Evolutionary conservation across 2,113 vertebrate genomes (phyloP), one percentile per base, ranked within the genome.

Genomic region (Falcunculus frontatus): DNA sequence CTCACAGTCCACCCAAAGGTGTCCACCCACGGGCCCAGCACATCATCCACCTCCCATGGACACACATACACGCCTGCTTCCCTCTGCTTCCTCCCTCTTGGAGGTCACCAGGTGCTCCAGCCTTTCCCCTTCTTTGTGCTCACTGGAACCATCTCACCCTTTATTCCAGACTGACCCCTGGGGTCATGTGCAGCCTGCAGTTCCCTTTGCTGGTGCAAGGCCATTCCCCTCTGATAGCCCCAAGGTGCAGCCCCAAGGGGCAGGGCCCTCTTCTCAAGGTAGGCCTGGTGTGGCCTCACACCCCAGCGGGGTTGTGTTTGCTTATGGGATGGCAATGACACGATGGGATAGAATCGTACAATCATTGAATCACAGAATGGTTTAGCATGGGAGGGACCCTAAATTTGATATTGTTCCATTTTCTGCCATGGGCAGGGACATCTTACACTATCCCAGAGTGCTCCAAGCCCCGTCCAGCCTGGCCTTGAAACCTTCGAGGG

Each of bases 21-120:
- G 17, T 7, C n/a, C 17, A 13, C 25, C 30, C 8, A 4, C 17
- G 0, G 0, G 0, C 22, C 16, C n/a, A 30, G 53, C 33, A 3
- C 63, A 4, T 46, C 27, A 47, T 19, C 67, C 25, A 6, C 41
- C 19, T 56, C 22, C n/a, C 22, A 4, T 5, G 35, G 64, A 23
- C 10, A 57, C 52, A 25, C 9, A 10, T 1, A 16, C 56, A 9
- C 10, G 8, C 8, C 50, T 3, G 0, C 27, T 83, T 29, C 41
- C 30, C 25, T 82, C 67, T 44, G 22, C 59, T 57, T 52, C 52
- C 29, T 64, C 32, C 13, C 4, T 41, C 47, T 16, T 5, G 11
- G 25, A 32, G 46, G 41, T 37, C 32, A 20, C 46, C 49, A 26
- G 27, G 8, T 49, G 30, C 52, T 75, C 7, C 77, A 84, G 41